These are phyloP conservation scores for Corvus hawaiiensis DNA, from an alignment of 2,113 vertebrate genomes.

Conservation along the genomic window DNA sequence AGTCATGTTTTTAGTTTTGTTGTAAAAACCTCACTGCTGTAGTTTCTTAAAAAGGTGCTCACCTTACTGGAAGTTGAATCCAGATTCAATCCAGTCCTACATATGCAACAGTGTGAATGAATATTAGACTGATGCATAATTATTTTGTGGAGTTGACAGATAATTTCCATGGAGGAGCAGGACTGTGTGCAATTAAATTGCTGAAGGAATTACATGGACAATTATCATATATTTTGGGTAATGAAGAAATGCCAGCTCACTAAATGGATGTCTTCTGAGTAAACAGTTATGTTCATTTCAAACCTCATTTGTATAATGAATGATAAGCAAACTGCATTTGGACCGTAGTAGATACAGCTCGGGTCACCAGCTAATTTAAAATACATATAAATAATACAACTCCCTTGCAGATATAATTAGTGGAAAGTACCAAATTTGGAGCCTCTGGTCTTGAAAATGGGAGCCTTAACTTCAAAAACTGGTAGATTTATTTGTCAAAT, in stretches of 20 bases:
- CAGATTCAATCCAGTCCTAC: neutral
- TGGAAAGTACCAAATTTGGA: neutral
- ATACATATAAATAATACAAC: neutral
- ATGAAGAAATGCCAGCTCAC: constrained; percentile 60
- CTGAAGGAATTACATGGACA: constrained; percentile 59
- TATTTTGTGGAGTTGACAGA: constrained; percentile 35
- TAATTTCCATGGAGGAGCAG: constrained; percentile 44
- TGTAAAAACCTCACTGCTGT: neutral
- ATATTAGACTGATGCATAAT: constrained; percentile 8
- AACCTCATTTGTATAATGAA: constrained; percentile 43
- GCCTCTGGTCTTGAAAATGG: neutral
- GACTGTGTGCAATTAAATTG: constrained; percentile 57
- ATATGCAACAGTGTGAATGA: neutral
- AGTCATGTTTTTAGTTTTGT: neutral
- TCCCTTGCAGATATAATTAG: neutral
- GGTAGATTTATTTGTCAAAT: neutral
- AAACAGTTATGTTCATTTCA: constrained; percentile 48
- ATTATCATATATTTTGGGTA: constrained; percentile 61
- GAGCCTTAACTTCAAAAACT: neutral
- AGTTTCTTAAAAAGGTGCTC: neutral
- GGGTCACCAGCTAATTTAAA: constrained; percentile 37
- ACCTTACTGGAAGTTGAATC: neutral
- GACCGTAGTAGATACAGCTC: neutral
- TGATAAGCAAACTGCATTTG: constrained; percentile 30
- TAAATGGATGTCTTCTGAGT: constrained; percentile 62